Conservation (phyloP, 2,888 invertebrate genomes). For the Drosophila prostipennis region DNA sequence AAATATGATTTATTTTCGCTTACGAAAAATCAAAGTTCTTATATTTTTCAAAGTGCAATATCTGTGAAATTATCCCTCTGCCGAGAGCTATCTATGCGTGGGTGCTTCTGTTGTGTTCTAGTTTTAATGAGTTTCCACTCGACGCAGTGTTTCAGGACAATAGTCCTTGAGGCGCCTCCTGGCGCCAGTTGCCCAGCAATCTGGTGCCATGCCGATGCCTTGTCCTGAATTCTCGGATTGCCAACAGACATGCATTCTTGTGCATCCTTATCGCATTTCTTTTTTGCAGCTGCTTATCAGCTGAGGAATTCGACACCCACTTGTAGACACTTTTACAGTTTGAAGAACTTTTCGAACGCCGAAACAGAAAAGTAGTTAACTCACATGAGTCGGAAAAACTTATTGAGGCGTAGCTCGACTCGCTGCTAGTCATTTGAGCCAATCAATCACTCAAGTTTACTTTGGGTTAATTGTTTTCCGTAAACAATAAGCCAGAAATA, state of each 20-base stretch:
- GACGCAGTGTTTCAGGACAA: slow-evolving; percentile 33
- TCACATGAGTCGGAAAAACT: slow-evolving; percentile 14
- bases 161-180: slow-evolving; percentile 69
- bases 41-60: slow-evolving; percentile 16
- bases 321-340: slow-evolving; percentile 28
- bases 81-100: slow-evolving; percentile 25
- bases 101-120: slow-evolving; percentile 58
- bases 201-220: slow-evolving; percentile 10
- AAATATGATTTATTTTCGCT: too few species aligned
- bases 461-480: slow-evolving; percentile 58
- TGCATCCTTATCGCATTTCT: slow-evolving; percentile 26
- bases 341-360: not conserved
- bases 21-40: too few species aligned
- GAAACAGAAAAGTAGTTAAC: slow-evolving; percentile 18
- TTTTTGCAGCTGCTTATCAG: slow-evolving; percentile 56
- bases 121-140: slow-evolving; percentile 77
- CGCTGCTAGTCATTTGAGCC: slow-evolving; percentile 51
- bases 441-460: slow-evolving; percentile 57
- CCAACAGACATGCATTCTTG: slow-evolving; percentile 25
- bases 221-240: slow-evolving; percentile 28
- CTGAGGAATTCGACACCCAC: slow-evolving; percentile 46
- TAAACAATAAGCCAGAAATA: slow-evolving; percentile 32
- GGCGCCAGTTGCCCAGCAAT: slow-evolving; percentile 65
- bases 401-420: slow-evolving; percentile 19
- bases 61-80: slow-evolving; percentile 59